These are phyloP conservation scores for Vidua chalybeata DNA, from an alignment of 2,113 vertebrate species.

Conservation along the genomic window DNA sequence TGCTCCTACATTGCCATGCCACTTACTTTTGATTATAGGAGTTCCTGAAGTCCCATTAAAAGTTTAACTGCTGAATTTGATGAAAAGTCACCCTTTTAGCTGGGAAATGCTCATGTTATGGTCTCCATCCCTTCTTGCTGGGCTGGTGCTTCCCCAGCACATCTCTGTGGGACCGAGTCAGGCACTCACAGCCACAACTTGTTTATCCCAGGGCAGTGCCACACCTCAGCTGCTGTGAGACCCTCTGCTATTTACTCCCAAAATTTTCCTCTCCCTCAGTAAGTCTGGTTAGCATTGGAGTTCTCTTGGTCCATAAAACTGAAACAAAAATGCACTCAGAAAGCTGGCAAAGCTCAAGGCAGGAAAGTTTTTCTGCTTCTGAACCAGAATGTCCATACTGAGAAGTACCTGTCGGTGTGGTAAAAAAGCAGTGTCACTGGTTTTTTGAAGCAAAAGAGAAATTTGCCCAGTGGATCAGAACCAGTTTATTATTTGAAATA, in stretches of 20 bases:
- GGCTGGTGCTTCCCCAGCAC: not conserved
- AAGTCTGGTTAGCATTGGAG: not conserved
- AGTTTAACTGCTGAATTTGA: not conserved
- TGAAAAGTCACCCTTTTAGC: not conserved
- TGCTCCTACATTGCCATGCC: not conserved
- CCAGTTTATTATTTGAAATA: not conserved
- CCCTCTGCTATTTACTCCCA: not conserved
- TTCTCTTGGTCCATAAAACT: not conserved
- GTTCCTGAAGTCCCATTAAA: not conserved
- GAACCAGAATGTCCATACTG: not conserved
- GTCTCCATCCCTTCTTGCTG: not conserved
- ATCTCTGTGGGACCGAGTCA: fast-evolving
- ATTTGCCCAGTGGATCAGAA: not conserved
- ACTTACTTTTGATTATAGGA: not conserved
- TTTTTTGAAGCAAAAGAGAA: not conserved
- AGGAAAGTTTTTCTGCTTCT: not conserved
- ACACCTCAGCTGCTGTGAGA: not conserved
- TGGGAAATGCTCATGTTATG: not conserved
- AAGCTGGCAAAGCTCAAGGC: not conserved
- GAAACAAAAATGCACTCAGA: not conserved
- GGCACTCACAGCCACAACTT: not conserved
- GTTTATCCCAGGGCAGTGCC: not conserved
- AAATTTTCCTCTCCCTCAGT: not conserved
- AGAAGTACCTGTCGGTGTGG: not conserved
- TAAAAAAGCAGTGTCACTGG: not conserved